Percentiles rank a stretch among this genome's conserved stretches.
Conservation (phyloP, 2,888 invertebrate species). For the Exocentrus adspersus region DNA sequence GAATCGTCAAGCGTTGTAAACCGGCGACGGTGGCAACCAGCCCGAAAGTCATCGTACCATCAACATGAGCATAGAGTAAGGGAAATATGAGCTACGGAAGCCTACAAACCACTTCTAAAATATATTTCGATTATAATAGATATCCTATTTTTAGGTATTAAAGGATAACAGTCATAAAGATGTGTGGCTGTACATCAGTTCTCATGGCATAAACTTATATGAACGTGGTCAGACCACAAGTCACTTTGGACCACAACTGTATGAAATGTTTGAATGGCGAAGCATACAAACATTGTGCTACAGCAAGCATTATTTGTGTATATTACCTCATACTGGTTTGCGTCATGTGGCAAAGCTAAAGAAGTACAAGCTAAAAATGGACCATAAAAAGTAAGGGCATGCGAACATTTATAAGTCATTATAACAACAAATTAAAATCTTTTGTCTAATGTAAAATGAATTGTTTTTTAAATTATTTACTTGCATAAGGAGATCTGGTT, state of each 20-base stretch:
- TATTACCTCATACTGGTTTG: conserved; percentile 66
- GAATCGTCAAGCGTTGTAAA: too few relatives aligned
- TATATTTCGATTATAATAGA: not conserved
- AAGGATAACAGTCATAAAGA: conserved; percentile 69
- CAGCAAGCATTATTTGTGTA: conserved; percentile 76
- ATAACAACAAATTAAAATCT: too few relatives aligned
- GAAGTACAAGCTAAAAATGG: conserved; percentile 80
- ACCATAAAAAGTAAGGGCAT: conserved; percentile 72
- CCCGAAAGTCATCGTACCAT: too few relatives aligned
- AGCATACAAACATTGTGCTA: conserved; percentile 81
- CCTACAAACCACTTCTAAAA: not conserved
- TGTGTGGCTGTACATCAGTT: conserved; percentile 73
- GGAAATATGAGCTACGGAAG: too few relatives aligned
- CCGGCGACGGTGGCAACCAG: too few relatives aligned
- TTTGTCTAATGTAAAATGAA: too few relatives aligned
- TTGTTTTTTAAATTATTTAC: too few relatives aligned
- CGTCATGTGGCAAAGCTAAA: conserved; percentile 67
- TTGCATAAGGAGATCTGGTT: too few relatives aligned
- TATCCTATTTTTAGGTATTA: conserved; percentile 63
- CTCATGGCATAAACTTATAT: conserved; percentile 72
- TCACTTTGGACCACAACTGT: conserved; percentile 60
- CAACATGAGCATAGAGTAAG: too few relatives aligned
- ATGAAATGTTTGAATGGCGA: conserved; percentile 72
- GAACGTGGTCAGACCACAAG: conserved; percentile 64
- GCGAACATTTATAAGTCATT: too few relatives aligned